Base-by-base conservation (phyloP, 1,140 invertebrate genomes). In the Zaprionus lachaisei region DNA sequence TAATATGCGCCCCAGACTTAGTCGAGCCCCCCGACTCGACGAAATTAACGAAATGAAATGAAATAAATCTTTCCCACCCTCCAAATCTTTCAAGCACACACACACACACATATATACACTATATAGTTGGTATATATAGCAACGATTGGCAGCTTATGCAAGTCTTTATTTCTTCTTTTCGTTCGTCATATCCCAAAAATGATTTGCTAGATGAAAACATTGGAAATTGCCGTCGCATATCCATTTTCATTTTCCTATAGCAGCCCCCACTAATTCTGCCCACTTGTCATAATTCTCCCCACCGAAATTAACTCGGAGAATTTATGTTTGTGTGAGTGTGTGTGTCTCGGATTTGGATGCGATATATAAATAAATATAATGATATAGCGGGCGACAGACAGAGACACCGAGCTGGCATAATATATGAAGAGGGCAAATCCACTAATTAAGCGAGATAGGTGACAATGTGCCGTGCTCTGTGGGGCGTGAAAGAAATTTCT, bases 361-460 rank as follows among this genome's bases (percentile, higher is more conserved):
- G 61, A 74, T 80, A 66, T 31, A 41, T 24, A 41, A 28, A 24
- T 58, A 60, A 51, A 71, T 68, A 82, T 71, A 81, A 51, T 51
- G 47, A 51, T 51, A 51, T 51, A 51, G 47, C 47, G 56, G 62
- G 69, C 49, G 63, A 54, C 15, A 41, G 17, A 20, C 5, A 24
- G 51, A 74, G 41, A 74, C 71, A 20, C 38, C 38, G 38, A 41
- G 15, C 38, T 6, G 15, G 38, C 47, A 66, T 77, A 60, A 79
- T 83, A 76, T 72, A 72, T 57, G 57, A 81, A 81, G 66, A 84
- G 55, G 66, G 67, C 77, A 90, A 89, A 90, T 89, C 85, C 85
- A 89, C 85, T 89, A 89, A 89, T 89, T 89, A 89, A 85, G 85
- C 77, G 83, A 71, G 72, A 76, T 75, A 87, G 86, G 79, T 89